These are phyloP conservation scores for Butastur rufipennis DNA, from an alignment of 2,113 vertebrate genomes.

Conservation along the genomic window DNA sequence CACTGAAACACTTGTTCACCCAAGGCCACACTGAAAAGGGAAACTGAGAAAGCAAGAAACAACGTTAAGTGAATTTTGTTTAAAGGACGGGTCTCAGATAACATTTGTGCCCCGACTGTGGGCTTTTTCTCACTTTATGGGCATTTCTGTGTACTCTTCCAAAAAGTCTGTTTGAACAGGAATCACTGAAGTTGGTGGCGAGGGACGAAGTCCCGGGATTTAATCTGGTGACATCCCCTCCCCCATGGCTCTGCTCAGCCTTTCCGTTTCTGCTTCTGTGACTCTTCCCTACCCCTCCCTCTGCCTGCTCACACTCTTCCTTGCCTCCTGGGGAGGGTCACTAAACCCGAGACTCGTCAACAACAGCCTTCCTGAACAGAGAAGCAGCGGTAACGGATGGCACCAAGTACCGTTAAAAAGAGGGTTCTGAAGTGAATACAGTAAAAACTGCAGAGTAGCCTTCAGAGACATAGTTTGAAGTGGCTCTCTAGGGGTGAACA, in stretches of 20 bases:
- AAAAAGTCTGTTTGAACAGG: neutral
- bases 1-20: neutral
- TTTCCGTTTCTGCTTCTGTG: neutral
- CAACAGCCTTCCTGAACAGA: fast-evolving
- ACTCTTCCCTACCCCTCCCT: neutral
- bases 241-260: neutral
- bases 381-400: neutral
- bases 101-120: neutral
- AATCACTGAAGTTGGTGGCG: neutral
- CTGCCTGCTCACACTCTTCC: neutral
- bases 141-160: neutral
- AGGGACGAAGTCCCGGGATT: neutral
- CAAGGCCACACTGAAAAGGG: neutral
- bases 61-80: neutral
- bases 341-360: neutral
- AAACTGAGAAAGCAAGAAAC: neutral
- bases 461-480: neutral
- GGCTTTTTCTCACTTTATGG: neutral
- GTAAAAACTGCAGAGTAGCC: neutral
- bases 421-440: neutral
- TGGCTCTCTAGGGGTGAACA: neutral
- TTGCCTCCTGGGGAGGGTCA: too few relatives aligned
- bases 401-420: neutral
- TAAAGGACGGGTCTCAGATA: neutral
- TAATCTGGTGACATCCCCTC: neutral